Evolutionary conservation across 2,888 invertebrate species (phyloP).

Genomic region (Thumatha senex): DNA sequence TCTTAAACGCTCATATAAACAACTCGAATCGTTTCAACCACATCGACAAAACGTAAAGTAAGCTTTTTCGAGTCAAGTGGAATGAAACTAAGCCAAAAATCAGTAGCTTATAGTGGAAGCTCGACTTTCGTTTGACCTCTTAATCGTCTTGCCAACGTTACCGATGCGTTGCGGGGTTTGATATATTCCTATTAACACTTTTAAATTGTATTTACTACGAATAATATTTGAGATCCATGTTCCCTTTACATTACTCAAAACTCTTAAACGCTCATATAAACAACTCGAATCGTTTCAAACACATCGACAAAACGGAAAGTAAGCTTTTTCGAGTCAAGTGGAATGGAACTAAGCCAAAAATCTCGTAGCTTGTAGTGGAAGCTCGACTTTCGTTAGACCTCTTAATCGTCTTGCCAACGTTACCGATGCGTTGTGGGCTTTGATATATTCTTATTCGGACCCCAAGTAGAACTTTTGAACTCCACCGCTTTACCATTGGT

Average conservation of each 20-base stretch:
- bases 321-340: slow-evolving; percentile 24
- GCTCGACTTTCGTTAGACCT: slow-evolving; percentile 27
- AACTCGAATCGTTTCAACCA: slow-evolving; percentile 6
- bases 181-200: too few species aligned
- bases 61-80: slow-evolving; percentile 24
- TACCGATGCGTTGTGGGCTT: slow-evolving; percentile 55
- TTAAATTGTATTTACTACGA: too few species aligned
- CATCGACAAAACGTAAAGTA: too few species aligned
- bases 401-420: slow-evolving; percentile 33
- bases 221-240: too few species aligned
- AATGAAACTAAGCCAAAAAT: slow-evolving; percentile 28
- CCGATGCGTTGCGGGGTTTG: slow-evolving; percentile 58
- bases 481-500: slow-evolving; percentile 48
- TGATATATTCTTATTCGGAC: slow-evolving; percentile 61
- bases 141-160: slow-evolving; percentile 36
- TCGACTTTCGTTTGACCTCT: slow-evolving; percentile 27
- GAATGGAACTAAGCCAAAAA: slow-evolving; percentile 28
- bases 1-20: neutral
- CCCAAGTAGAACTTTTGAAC: slow-evolving; percentile 61
- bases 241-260: too few species aligned
- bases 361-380: slow-evolving; percentile 25
- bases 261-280: neutral
- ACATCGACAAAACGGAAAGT: too few species aligned
- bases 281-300: slow-evolving; percentile 5
- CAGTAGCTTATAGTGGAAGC: slow-evolving; percentile 24